Base-by-base conservation (phyloP, 2,113 vertebrate genomes). In the Macrotis lagotis region DNA sequence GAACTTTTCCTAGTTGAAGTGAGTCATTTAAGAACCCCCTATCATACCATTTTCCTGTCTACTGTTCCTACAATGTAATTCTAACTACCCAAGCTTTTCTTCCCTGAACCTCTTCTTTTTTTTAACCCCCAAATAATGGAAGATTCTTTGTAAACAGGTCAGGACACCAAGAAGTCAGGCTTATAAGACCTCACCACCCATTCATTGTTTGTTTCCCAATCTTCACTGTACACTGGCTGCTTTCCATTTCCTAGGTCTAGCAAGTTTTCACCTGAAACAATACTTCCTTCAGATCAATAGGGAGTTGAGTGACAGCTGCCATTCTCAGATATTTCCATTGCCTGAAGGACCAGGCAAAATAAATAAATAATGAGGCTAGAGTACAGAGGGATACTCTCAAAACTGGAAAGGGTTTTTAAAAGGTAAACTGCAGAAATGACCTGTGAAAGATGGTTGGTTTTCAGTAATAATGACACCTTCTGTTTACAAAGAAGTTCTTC, bases 121-220 rank as follows among this genome's bases (percentile, higher is more conserved):
- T 74, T 50, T n/a, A n/a, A n/a, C 83, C 47, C 14, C 48, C 26
- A 2, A 51, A 96, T 91, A 95, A 96, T 96, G 91, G 47, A 50
- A 28, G 59, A 50, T 89, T 97, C 96, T 90, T 74, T 90, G 74
- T 26, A 94, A 95, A 66, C 51, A 24, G 90, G 95, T 48, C 66
- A n/a, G 6, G 37, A n/a, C 16, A 22, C 66, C 37, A 74, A 74
- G 16, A 74, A 74, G 66, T n/a, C 37, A 44, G 55, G 55, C 66
- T 4, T 37, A n/a, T 74, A 74, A 6, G 66, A 74, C 37, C 22
- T 19, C 66, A 74, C 25, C 37, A 22, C 16, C 9, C 14, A 74
- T 74, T 44, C 66, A 44, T 83, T 83, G 66, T 83, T 55, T 49
- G n/a, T n/a, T 50, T 59, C 93, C 91, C 37, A 83, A 1, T 26